Percentiles rank a stretch among this genome's conserved stretches.
Conservation (phyloP, 2,113 vertebrate genomes). For the Thalassoma bifasciatum region DNA sequence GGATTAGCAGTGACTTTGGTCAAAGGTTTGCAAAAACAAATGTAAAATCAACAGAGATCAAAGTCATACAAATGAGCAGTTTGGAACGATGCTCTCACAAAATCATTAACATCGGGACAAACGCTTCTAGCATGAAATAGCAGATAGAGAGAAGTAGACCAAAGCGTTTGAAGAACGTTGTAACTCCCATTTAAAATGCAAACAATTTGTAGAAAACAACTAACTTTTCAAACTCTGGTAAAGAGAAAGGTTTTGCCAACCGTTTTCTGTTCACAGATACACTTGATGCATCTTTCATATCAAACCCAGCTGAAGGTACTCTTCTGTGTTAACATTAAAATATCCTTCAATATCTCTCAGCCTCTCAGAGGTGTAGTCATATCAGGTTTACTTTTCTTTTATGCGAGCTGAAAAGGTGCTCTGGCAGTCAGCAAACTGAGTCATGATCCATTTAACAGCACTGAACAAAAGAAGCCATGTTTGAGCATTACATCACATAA, state of each 20-base stretch:
- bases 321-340: no score
- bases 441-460: conserved; percentile 25
- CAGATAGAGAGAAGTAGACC: background rate
- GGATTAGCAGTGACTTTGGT: conserved; percentile 52
- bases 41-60: conserved; percentile 59
- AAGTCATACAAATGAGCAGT: conserved; percentile 47
- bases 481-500: no score
- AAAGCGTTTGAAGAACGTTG: background rate
- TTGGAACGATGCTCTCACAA: conserved; percentile 22
- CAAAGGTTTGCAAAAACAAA: conserved; percentile 43
- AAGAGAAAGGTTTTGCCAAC: background rate
- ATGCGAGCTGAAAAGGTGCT: background rate
- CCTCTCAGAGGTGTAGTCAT: background rate
- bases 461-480: conserved; percentile 21
- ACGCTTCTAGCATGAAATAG: background rate
- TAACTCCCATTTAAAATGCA: no score
- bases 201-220: no score
- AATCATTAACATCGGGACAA: conserved; percentile 26
- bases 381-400: conserved; percentile 8
- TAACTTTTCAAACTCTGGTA: no score
- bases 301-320: no score
- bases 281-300: no score
- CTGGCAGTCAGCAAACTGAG: background rate
- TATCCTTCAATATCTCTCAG: background rate
- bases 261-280: no score